These are phyloP conservation scores for Stigmatopora argus DNA, from an alignment of 2,113 vertebrate species.

Conservation along the genomic window DNA sequence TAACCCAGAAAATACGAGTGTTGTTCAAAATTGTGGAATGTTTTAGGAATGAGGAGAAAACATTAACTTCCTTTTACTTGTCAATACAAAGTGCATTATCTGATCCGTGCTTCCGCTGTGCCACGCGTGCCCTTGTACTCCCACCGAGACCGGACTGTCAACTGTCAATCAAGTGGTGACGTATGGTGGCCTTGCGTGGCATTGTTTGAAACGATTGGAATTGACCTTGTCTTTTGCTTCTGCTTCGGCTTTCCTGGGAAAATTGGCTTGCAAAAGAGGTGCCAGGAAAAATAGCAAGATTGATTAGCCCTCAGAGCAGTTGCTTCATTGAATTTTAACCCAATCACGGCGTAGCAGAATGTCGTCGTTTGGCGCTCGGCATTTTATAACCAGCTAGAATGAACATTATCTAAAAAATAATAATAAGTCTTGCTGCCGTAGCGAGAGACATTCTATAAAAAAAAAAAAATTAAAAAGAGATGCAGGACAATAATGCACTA, in stretches of 20 bases:
- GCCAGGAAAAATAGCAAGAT: slow-evolving; percentile 55
- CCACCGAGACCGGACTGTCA: slow-evolving; percentile 52
- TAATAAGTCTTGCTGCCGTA: too few species aligned
- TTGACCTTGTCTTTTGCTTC: slow-evolving; percentile 57
- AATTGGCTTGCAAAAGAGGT: slow-evolving; percentile 47
- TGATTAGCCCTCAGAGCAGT: slow-evolving; percentile 44
- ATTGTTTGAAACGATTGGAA: slow-evolving; percentile 54
- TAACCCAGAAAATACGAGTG: slow-evolving; percentile 23
- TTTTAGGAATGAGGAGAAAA: slow-evolving; percentile 33
- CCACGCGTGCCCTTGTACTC: slow-evolving; percentile 7
- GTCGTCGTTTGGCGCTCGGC: too few species aligned
- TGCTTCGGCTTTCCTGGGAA: slow-evolving; percentile 35
- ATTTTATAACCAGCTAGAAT: too few species aligned
- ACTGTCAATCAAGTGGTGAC: slow-evolving; percentile 64
- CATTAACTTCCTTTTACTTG: slow-evolving; percentile 35
- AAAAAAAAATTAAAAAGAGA: too few species aligned
- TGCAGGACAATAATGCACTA: too few species aligned
- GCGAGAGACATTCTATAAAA: too few species aligned
- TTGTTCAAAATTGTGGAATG: not conserved
- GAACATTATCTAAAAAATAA: too few species aligned
- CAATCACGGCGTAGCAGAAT: not conserved
- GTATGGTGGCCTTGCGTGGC: slow-evolving; percentile 59
- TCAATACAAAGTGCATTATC: slow-evolving; percentile 61
- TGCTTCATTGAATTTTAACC: slow-evolving; percentile 46
- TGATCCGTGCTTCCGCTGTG: slow-evolving; percentile 23